phyloP scores from a whole-genome alignment of 2,113 vertebrate genomes.

The Leptobrachium leishanense region DNA sequence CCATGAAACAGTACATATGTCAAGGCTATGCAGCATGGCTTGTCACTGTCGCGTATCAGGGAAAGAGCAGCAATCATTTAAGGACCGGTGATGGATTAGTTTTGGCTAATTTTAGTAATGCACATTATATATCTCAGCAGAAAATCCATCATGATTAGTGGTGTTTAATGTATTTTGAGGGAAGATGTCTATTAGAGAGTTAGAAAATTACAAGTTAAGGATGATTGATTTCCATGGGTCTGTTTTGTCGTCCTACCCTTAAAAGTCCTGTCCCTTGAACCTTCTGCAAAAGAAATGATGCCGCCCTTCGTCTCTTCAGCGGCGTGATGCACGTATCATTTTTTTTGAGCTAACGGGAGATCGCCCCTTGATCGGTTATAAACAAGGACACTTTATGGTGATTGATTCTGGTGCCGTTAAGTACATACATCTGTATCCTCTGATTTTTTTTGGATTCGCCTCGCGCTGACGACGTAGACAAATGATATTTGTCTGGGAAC shows the following conservation, averaged over 20 bases:
- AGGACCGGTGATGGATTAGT: not conserved
- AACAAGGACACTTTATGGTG: not conserved
- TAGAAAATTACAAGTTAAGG: not conserved
- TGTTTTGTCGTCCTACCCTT: not conserved
- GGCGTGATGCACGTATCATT: not conserved
- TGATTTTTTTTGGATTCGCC: not conserved
- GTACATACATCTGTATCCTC: constrained; percentile 14
- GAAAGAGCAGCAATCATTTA: not conserved
- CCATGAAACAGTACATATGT: too few species aligned
- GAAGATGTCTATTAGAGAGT: constrained; percentile 13
- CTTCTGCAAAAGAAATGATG: not conserved
- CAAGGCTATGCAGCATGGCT: not conserved
- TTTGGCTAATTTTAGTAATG: constrained; percentile 1
- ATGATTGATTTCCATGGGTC: constrained; percentile 12
- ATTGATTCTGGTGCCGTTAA: constrained; percentile 19
- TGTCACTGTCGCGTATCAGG: not conserved
- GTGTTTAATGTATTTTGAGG: not conserved
- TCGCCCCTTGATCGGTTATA: not conserved
- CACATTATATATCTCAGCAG: not conserved
- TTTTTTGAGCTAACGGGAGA: not conserved
- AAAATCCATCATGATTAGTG: constrained; percentile 18
- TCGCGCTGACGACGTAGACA: constrained; percentile 19
- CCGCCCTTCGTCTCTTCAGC: not conserved
- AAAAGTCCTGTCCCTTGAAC: not conserved
- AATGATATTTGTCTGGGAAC: constrained; percentile 33